Evolutionary conservation across 1,140 invertebrate genomes (phyloP).

Genomic region (Heterodera carotae): DNA sequence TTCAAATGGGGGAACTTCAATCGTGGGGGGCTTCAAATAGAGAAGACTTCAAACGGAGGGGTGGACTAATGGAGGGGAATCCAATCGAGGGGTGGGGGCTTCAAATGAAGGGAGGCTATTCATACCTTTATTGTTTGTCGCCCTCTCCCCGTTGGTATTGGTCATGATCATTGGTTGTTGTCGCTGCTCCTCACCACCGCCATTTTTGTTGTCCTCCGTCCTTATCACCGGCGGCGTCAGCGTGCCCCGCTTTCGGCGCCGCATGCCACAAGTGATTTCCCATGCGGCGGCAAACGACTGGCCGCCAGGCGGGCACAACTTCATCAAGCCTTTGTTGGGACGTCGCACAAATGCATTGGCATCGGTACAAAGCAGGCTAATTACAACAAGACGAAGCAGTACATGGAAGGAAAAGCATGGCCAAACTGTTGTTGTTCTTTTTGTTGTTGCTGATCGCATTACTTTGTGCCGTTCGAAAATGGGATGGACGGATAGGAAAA

Average conservation of each 20-base stretch:
- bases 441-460: too few relatives aligned
- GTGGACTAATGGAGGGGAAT: too few relatives aligned
- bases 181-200: background rate
- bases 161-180: background rate
- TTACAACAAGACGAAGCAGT: background rate
- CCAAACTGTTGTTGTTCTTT: background rate
- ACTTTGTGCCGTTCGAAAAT: too few relatives aligned
- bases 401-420: background rate
- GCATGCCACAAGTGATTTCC: conserved; percentile 56
- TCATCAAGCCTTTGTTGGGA: conserved; percentile 41
- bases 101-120: too few relatives aligned
- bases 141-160: background rate
- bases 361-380: background rate
- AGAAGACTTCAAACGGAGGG: too few relatives aligned
- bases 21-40: too few relatives aligned
- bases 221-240: conserved; percentile 3
- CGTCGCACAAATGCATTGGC: conserved; percentile 7
- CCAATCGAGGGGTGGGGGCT: too few relatives aligned
- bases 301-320: conserved; percentile 53
- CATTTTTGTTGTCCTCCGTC: conserved; percentile 2
- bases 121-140: background rate
- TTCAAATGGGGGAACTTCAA: too few relatives aligned
- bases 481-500: background rate
- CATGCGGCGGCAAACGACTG: conserved; percentile 51
- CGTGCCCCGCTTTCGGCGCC: conserved; percentile 39